Evolutionary conservation across 2,888 invertebrate species (phyloP), one percentile per base, ranked within the genome.

Genomic region (Tinea trinotella): DNA sequence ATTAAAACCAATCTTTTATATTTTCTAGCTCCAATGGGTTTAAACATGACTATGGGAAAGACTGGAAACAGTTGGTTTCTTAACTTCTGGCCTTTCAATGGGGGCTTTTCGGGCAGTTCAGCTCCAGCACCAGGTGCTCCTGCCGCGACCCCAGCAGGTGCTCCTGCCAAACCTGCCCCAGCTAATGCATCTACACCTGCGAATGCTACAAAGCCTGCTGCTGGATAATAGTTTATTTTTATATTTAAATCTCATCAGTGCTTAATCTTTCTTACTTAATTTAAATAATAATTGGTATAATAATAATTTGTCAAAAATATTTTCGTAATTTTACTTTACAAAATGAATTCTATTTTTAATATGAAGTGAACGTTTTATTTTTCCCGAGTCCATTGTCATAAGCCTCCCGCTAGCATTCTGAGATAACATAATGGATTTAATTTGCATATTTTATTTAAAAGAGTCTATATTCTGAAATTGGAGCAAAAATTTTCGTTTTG

Each of bases 21-120:
- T 30, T 54, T 71, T 70, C 34, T 64, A 71, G 74, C 71, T 9
- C 66, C 70, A 30, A 65, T 62, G 46, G 74, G 71, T 2, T 59
- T 71, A 57, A 71, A 67, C 55, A 30, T 74, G 4, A 67, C 64
- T 3, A 57, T 73, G 59, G 56, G 57, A 15, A 64, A 60, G 36
- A 18, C 55, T 2, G 63, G 61, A 3, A 61, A 58, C 7, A 56
- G 60, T 0, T 64, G 64, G 60, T 54, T 40, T 3, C 50, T 71
- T 54, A 57, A 59, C 52, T 54, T 71, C 2, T 44, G 60, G 13
- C 70, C 70, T 0, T 64, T 48, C n/a, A n/a, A 18, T 13, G 49
- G 54, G 7, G 9, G 54, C 22, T 6, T 30, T 3, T 46, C 30
- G 50, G 24, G 54, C 12, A 6, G 52, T 30, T 7, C 36, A 3